Conservation (phyloP, 1,140 invertebrate genomes). For the Macrobrachium rosenbergii region DNA sequence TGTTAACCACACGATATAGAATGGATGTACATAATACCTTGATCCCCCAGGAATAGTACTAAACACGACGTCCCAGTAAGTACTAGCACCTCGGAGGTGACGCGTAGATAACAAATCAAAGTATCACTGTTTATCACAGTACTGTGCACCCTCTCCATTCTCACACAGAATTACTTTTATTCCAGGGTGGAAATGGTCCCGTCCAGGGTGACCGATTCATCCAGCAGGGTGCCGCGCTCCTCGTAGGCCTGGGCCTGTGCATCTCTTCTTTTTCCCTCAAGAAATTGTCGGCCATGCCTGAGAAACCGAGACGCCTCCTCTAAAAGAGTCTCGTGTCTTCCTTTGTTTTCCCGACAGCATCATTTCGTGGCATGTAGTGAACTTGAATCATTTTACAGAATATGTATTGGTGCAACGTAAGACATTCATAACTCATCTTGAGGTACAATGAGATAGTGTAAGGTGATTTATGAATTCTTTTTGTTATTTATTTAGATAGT, state of each 20-base stretch:
- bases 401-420: no score
- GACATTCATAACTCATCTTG: no score
- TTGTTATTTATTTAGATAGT: not conserved
- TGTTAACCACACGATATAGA: no score
- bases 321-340: not conserved
- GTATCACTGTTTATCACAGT: not conserved
- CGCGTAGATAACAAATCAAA: no score
- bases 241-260: conserved; percentile 37
- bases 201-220: conserved; percentile 35
- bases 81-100: no score
- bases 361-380: not conserved
- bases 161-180: not conserved
- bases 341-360: not conserved
- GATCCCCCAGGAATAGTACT: no score
- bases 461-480: not conserved
- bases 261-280: conserved; percentile 48
- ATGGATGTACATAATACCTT: no score
- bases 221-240: conserved; percentile 31
- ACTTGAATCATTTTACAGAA: no score
- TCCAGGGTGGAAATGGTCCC: conserved; percentile 27
- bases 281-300: conserved; percentile 45
- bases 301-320: conserved; percentile 37
- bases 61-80: no score
- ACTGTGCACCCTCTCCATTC: not conserved
- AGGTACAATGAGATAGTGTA: not conserved